A percentile compares a stretch with the other conserved stretches of the same genome.
Conservation (phyloP, 2,797 vertebrate genomes). For the Bufotes viridis region DNA sequence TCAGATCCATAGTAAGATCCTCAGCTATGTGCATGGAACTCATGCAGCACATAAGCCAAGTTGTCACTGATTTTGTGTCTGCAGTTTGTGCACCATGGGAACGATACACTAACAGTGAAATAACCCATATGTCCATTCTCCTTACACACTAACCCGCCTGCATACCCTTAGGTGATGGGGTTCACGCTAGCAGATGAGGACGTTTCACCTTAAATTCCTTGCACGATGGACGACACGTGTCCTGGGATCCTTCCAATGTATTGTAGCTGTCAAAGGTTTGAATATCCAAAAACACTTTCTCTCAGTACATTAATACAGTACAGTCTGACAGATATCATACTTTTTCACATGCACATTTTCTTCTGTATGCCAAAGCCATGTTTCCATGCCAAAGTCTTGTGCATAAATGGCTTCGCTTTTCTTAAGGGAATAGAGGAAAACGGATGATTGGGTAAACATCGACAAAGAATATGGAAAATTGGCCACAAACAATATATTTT, state of each 20-base stretch:
- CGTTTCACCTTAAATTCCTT: conserved; percentile 73
- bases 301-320: neutral
- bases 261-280: conserved; percentile 70
- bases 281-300: conserved; percentile 43
- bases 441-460: neutral
- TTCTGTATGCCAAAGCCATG: neutral
- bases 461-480: too few relatives aligned
- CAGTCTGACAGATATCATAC: neutral
- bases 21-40: too few relatives aligned
- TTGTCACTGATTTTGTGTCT: too few relatives aligned
- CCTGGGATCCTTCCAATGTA: conserved; percentile 76
- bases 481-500: too few relatives aligned
- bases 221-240: conserved; percentile 79
- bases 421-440: too few relatives aligned
- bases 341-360: neutral
- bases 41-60: too few relatives aligned
- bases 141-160: conserved; percentile 44
- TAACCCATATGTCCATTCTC: conserved; percentile 16
- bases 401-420: too few relatives aligned
- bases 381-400: neutral
- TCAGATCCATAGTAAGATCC: too few relatives aligned
- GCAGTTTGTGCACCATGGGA: too few relatives aligned
- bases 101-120: neutral
- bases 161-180: conserved; percentile 74
- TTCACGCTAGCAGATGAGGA: conserved; percentile 74